Conservation (phyloP, 2,888 invertebrate genomes). For the Campaea margaritaria region DNA sequence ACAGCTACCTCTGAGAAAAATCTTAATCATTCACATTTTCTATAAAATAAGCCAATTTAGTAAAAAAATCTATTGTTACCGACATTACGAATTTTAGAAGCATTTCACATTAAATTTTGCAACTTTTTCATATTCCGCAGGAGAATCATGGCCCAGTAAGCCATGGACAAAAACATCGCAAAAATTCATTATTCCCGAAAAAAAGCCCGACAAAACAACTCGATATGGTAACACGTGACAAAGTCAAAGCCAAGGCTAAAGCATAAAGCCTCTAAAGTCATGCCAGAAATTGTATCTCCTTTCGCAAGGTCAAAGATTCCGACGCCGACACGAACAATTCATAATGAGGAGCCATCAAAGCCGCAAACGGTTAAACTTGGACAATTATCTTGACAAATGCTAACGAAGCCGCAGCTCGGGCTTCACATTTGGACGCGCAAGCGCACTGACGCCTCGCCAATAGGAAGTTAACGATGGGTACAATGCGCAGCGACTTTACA, state of each 20-base stretch:
- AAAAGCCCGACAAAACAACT: background rate
- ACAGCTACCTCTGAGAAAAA: too few species aligned
- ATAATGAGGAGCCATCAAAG: constrained; percentile 72
- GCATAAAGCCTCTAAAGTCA: constrained; percentile 21
- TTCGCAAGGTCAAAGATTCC: constrained; percentile 33
- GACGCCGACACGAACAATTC: constrained; percentile 46
- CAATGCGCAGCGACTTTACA: constrained; percentile 50
- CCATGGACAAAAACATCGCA: background rate
- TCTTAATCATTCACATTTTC: too few species aligned
- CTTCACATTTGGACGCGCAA: constrained; percentile 53
- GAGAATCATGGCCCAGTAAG: too few species aligned
- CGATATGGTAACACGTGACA: constrained; percentile 59
- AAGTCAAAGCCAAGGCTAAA: constrained; percentile 72
- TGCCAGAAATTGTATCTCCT: constrained; percentile 31
- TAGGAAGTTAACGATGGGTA: constrained; percentile 72
- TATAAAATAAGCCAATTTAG: too few species aligned
- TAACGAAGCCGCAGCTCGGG: constrained; percentile 64
- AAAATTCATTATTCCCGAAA: background rate
- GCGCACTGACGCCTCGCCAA: constrained; percentile 65
- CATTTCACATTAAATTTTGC: too few species aligned
- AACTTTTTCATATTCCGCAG: too few species aligned
- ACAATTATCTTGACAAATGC: constrained; percentile 81
- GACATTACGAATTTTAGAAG: too few species aligned
- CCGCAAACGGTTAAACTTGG: constrained; percentile 66
- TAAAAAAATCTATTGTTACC: too few species aligned